Evolutionary conservation across 2,113 vertebrate genomes (phyloP).

Genomic region (Ellobius talpinus): DNA sequence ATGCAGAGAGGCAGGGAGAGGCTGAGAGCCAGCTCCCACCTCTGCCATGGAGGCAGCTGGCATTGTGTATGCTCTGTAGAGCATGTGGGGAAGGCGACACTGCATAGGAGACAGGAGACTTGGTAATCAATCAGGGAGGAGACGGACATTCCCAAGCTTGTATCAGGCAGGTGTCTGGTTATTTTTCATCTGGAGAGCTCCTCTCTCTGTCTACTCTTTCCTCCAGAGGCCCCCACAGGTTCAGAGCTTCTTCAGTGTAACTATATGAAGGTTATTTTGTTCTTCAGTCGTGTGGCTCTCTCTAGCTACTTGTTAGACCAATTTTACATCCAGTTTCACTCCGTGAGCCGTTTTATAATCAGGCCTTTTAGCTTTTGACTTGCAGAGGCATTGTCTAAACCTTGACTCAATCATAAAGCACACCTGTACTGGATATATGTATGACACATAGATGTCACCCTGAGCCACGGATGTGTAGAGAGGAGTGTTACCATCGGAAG

Average conservation of each 20-base stretch:
- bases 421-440: background rate
- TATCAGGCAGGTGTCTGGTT: background rate
- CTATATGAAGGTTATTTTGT: too few relatives aligned
- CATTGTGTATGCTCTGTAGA: background rate
- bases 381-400: background rate
- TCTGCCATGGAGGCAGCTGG: rapidly evolving
- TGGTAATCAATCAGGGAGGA: background rate
- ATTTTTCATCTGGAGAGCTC: rapidly evolving
- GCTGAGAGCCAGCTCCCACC: rapidly evolving
- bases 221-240: rapidly evolving
- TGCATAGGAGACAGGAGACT: too few relatives aligned
- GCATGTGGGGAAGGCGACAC: background rate
- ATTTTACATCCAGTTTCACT: background rate
- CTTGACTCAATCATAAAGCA: background rate
- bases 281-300: background rate
- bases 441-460: background rate
- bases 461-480: background rate
- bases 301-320: background rate
- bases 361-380: background rate
- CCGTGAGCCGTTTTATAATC: background rate
- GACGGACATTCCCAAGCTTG: background rate
- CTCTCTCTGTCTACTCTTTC: background rate
- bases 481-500: rapidly evolving
- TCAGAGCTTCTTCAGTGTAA: background rate
- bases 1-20: background rate